Evolutionary conservation across 2,888 invertebrate genomes (phyloP), one percentile per base, ranked within the genome.

Genomic region (Cepaea hortensis): DNA sequence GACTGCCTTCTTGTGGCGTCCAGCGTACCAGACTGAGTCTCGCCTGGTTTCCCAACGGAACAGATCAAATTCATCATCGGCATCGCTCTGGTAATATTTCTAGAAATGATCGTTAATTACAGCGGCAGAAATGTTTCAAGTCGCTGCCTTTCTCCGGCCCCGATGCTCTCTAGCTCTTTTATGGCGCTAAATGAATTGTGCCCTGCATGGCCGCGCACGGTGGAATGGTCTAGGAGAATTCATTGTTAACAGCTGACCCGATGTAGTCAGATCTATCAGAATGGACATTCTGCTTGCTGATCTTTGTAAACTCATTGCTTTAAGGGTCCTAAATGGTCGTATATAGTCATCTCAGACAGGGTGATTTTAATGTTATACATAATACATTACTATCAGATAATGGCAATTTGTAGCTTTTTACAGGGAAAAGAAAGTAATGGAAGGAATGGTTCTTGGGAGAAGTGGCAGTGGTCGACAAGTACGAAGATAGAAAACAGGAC

Each of bases 21-120:
- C 80, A 50, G 80, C 48, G 18, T 72, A 55, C 80, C 79, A 80
- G 79, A 72, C 85, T 80, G 55, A 23, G 72, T 79, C 68, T 76
- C 86, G 82, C 82, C 82, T 82, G 76, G 82, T 68, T 86, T 76
- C 82, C 82, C 77, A 20, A 75, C n/a, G 82, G 86, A 86, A 86
- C 86, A 86, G 86, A 86, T 86, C 85, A 55, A 83, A 89, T 88
- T 87, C 89, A 89, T 89, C 88, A 88, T 84, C 87, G 85, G 68
- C 87, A 80, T 48, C 81, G 76, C 79, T 75, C 86, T 65, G 84
- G 72, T 79, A 87, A 75, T 83, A 81, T 87, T 89, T 86, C 85
- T 80, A 77, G 80, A 84, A 87, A 86, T 88, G 88, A 88, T 88
- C 87, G 88, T 89, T 89, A 88, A 89, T 89, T 88, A 89, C 86